Evolutionary conservation across 64 coral and sea anemone genomes (phyloP), one percentile per base, ranked within the genome.

Genomic region (Pocillopora verrucosa): DNA sequence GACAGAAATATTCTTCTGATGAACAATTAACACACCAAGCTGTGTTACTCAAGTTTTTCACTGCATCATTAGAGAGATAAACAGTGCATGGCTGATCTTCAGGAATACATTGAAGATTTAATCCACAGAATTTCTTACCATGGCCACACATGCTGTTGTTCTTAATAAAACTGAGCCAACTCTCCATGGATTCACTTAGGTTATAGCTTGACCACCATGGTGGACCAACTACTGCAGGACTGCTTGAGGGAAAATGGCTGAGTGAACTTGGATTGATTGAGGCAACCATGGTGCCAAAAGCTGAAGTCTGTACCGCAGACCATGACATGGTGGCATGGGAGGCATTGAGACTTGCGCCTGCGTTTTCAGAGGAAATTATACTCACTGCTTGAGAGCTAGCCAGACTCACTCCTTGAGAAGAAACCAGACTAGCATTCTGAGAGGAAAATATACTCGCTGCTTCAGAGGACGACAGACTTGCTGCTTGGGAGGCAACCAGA

Each of bases 11-110:
- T 14, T 68, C 26, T 13, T 75, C 74, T 10, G 82, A 6, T 9
- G 70, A 24, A 41, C 90, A 92, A 35, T 78, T 92, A 11, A 38
- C 74, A 60, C 82, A 83, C 90, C 90, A 92, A 13, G 90, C 81
- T 16, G 59, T 92, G 16, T 37, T 85, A 5, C 63, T 85, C 65
- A 85, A 51, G 64, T 85, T 85, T 0, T 20, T 17, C 65, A 85
- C 12, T 38, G 72, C 72, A 41, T 85, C 65, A 72, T 85, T 85
- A 11, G 82, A 57, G 25, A 85, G 82, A 57, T 85, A 22, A 13
- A 85, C 30, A 13, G 82, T 85, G 5, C 82, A 85, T 12, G 16
- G 9, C 65, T 85, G 19, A 41, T 85, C 17, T 7, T 56, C 41
- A n/a, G 82, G 65, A 38, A 85, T 85, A n/a, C 82, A 85, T n/a